Evolutionary conservation across 2,113 vertebrate genomes (phyloP).

Genomic region (Bostrychus sinensis): DNA sequence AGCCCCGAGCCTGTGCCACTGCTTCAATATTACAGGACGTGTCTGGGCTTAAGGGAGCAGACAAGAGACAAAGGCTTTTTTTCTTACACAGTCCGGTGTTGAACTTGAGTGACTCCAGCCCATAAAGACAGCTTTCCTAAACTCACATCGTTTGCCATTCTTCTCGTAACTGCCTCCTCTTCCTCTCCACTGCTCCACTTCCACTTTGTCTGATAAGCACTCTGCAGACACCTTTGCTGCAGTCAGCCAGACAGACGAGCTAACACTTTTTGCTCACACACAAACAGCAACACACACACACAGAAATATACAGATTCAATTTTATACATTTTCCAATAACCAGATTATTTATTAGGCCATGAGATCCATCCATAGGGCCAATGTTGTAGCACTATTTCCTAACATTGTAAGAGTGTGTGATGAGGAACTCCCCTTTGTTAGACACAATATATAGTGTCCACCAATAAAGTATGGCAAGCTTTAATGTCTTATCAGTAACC

Average conservation of each 20-base stretch:
- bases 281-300: constrained; percentile 3
- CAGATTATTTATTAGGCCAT: constrained; percentile 31
- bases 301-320: not conserved
- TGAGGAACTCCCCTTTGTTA: constrained; percentile 17
- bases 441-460: too few species aligned
- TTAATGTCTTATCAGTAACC: too few species aligned
- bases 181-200: constrained; percentile 5
- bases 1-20: not conserved
- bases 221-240: constrained; percentile 41
- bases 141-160: constrained; percentile 41
- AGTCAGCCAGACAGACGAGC: constrained; percentile 44
- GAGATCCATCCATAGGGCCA: constrained; percentile 41
- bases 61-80: constrained; percentile 13
- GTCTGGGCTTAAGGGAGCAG: not conserved
- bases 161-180: constrained; percentile 22
- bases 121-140: constrained; percentile 11
- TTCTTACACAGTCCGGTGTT: not conserved
- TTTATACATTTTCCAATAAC: constrained; percentile 26
- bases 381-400: constrained; percentile 55
- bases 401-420: constrained; percentile 45
- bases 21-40: not conserved
- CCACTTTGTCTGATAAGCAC: constrained; percentile 48
- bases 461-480: too few species aligned
- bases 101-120: constrained; percentile 5
- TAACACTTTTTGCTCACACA: constrained; percentile 13